Base-by-base conservation (phyloP, 1,140 invertebrate species). In the Cotesia glomerata region DNA sequence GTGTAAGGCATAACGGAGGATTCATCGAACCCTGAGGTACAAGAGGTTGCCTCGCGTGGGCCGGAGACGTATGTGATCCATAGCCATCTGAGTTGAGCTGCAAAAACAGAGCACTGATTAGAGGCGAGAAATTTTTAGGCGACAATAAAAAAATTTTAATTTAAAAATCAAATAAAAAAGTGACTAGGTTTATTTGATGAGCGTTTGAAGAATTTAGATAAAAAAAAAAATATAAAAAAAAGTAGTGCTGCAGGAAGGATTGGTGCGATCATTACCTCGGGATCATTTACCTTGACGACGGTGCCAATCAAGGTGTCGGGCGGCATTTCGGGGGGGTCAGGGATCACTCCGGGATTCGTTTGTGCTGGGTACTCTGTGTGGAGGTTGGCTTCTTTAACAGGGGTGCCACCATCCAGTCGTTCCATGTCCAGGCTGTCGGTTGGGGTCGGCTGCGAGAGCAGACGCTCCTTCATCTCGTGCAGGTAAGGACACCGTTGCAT, bases 401-500 rank as follows among this genome's bases (percentile, higher is more conserved):
- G 81, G 69, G 84, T 86, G 72, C 82, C 83, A 69, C 82, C 84
- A 75, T 87, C 84, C 74, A 86, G 85, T 72, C 90, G 83, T 66
- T 88, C 85, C 85, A 87, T 87, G 80, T 89, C 88, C 75, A 88
- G 77, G 78, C 85, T 86, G 74, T 88, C 86, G 18, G 85, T 85
- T 78, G 86, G 84, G 80, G 88, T 87, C 64, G 89, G 90, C 80
- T 92, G 90, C 77, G 90, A 92, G 78, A 95, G 89, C 84, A 95
- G 88, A 82, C 94, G 92, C 90, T 95, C 93, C 89, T 94, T 94
- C 94, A 95, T 95, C 90, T 95, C 94, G 90, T 94, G 92, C 84
- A 95, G 91, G 89, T 95, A 95, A 78, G 93, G 94, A 88, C 93
- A 95, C 87, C 93, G 92, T 90, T 95, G 94, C 94, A 95, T 95